Evolutionary conservation across 2,888 invertebrate species (phyloP), one percentile per base, ranked within the genome.

Genomic region (Leptarthrus brevirostris): DNA sequence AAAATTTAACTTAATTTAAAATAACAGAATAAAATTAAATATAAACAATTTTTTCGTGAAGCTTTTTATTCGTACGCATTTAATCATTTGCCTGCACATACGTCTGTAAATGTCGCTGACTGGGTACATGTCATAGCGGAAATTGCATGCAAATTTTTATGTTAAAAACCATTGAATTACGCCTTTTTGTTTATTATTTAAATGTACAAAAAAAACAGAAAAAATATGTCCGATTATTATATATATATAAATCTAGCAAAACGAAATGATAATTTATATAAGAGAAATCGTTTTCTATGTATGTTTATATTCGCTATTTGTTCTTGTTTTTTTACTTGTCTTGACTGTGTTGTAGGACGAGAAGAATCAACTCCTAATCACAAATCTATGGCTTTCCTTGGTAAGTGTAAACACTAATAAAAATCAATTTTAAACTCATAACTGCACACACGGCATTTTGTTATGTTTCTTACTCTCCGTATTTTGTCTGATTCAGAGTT

Each of bases 321-420:
- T 71, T 74, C 73, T 74, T 69, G 69, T 73, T 75, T 72, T 74
- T 69, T 75, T 74, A 73, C 71, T 75, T 78, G 78, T 77, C 77
- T 78, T 78, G 77, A 78, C 79, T 79, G 76, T 78, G 81, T 87
- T 88, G 90, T 92, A 94, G 94, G 94, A 94, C 91, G 94, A 94
- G 92, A 94, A 94, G 92, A 94, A 94, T 90, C 94, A 94, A 91
- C 92, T 94, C 89, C 92, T 95, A 89, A 93, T 94, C 89, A 92
- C 94, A 89, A 94, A 94, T 91, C 93, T 94, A 89, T 95, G 94
- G 94, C 93, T 94, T 90, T 93, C 93, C 89, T 92, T 94, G 93
- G 94, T 93, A 92, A 94, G 93, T 93, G 79, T 64, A 14, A 53
- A 74, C 80, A 87, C 86, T 83, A 83, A 80, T 85, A 82, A 87